A percentile compares a stretch with the other conserved stretches of the same genome.
These are phyloP conservation scores for Tolmerus cingulatus DNA, from an alignment of 2,888 invertebrate species.

Conservation along the genomic window DNA sequence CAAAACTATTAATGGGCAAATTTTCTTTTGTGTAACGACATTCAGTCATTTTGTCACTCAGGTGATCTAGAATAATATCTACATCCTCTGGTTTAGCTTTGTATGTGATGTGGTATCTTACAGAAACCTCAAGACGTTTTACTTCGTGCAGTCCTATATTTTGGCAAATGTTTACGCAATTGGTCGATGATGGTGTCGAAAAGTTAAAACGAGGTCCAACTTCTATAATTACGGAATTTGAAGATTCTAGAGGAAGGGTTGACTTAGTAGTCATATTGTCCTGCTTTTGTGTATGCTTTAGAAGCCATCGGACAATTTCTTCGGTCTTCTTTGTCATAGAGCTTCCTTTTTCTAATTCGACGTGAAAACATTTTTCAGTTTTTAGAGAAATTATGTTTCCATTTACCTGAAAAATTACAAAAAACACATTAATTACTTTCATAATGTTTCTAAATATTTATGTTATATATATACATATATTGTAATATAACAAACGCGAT, in stretches of 20 bases:
- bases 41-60: constrained; percentile 95
- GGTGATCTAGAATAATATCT: constrained; percentile 67
- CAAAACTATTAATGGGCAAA: constrained; percentile 71
- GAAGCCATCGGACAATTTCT: constrained; percentile 77
- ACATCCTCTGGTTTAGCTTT: constrained; percentile 49
- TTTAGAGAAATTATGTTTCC: constrained; percentile 66
- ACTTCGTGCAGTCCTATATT: constrained; percentile 81
- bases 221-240: constrained; percentile 71
- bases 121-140: constrained; percentile 81
- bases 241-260: constrained; percentile 62
- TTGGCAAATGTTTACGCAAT: constrained; percentile 92
- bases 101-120: constrained; percentile 75
- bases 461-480: too few species aligned
- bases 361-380: constrained; percentile 83
- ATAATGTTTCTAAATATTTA: too few species aligned
- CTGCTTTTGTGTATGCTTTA: constrained; percentile 75
- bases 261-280: constrained; percentile 68
- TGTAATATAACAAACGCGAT: too few species aligned
- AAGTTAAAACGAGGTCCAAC: constrained; percentile 94
- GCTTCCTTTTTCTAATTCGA: constrained; percentile 68
- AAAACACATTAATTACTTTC: too few species aligned
- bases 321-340: constrained; percentile 69
- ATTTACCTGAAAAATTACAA: constrained; percentile 53
- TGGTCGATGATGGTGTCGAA: constrained; percentile 94
- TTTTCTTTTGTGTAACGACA: constrained; percentile 78